Base-by-base conservation (phyloP, 2,113 vertebrate genomes). In the Pipa parva region DNA sequence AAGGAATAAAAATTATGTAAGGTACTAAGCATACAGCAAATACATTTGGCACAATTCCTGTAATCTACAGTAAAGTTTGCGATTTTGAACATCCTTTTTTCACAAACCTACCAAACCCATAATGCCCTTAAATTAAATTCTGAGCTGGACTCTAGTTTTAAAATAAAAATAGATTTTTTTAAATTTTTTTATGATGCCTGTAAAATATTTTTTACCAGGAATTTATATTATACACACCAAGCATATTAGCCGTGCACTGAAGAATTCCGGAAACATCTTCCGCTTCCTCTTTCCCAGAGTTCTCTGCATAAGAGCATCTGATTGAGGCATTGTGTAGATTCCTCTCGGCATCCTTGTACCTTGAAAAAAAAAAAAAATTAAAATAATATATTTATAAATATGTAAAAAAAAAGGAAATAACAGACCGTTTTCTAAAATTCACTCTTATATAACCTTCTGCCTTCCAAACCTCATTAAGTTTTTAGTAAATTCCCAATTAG, bases 181-280 rank as follows among this genome's bases (percentile, higher is more conserved):
- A 33, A 11, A 33, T 9, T 9, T 2, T 2, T 9, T 9, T 9
- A 3, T 7, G 7, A 33, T 2, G 31, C 11, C 31, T 9, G 7
- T 3, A 33, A 33, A 33, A 33, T 33, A 33, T 33, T 9, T 11
- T 33, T 33, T 5, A 9, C 29, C 9, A 9, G 31, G 7, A 33
- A 20, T 68, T 48, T 11, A 46, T 74, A 73, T 68, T 52, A 64
- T 54, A 78, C 85, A 73, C 88, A 99, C 97, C 94, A 52, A 97
- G 88, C 77, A 97, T 79, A 71, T 95, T 94, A 64, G 93, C 94
- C 1, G 91, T 91, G 75, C 93, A 92, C 76, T 95, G 94, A 42
- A 99, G 92, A 83, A 96, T 94, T 90, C 92, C 93, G 86, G 94
- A 92, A 82, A 98, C 86, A 67, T 97, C 94, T 78, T 90, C 85